Evolutionary conservation across 2,797 vertebrate genomes (phyloP).

Genomic region (Simalia tracyae): DNA sequence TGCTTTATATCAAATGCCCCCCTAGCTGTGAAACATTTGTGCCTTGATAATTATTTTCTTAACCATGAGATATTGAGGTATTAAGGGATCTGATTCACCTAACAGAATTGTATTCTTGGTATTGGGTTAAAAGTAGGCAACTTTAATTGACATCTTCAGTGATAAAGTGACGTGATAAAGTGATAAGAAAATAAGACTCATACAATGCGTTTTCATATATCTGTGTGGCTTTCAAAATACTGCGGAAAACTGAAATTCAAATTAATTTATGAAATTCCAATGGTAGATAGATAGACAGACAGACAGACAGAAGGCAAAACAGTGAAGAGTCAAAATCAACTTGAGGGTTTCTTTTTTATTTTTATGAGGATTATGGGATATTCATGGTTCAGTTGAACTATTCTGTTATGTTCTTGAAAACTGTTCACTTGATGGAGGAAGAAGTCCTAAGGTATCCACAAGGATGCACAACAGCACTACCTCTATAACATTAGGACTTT

Average conservation of each 20-base stretch:
- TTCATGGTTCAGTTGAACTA: background rate
- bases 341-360: background rate
- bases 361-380: background rate
- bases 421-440: slow-evolving; percentile 33
- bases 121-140: background rate
- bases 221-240: background rate
- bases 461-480: background rate
- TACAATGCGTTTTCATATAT: background rate
- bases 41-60: background rate
- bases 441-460: background rate
- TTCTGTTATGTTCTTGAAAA: slow-evolving; percentile 1
- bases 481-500: background rate
- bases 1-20: too few relatives aligned
- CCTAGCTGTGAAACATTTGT: background rate
- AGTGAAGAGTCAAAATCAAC: background rate
- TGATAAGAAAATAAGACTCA: background rate
- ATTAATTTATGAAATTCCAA: background rate
- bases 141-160: too few relatives aligned
- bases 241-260: background rate
- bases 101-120: background rate
- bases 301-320: background rate
- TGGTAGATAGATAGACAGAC: background rate
- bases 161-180: background rate
- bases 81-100: background rate
- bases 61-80: background rate